Base-by-base conservation (phyloP, 1,140 invertebrate genomes). In the Hesperophylax magnus region DNA sequence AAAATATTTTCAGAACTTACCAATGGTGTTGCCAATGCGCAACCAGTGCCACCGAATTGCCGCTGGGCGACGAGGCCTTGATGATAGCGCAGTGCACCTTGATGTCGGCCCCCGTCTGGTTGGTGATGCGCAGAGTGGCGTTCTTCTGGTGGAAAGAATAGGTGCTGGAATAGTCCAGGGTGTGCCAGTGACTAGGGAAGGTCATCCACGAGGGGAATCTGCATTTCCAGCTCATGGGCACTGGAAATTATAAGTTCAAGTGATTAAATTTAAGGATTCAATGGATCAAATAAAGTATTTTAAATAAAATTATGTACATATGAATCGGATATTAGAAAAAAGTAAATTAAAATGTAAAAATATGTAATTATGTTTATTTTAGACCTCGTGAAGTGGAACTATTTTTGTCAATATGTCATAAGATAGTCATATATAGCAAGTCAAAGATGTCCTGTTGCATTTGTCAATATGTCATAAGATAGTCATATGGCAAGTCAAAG, bases 201-300 rank as follows among this genome's bases (percentile, higher is more conserved):
- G 92, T 92, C 86, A 95, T 88, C 94, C 94, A 95, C 3, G 87
- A 85, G 0, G 94, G 94, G 85, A 93, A 94, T 80, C 92, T 92
- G 86, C 94, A 94, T 85, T 92, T 93, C 85, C 89, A 91, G 63
- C 89, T 87, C 8, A 92, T 88, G 80, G 92, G 90, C 61, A 92
- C 92, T 91, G 88, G 85, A 88, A 89, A 81, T 31, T 24, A 67
- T 39, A 8, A 47, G 3, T 47, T 1, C 39, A 47, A 14, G 39
- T 47, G 39, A 47, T 11, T 47, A 34, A 34, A 27, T 27, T 27
- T 27, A 27, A 27, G 27, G 27, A 27, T 27, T 27, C 2, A 27
- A 27, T 27, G 27, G 5, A 27, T 27, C 27, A 27, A 27, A n/a
- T 27, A 27, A 5, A 2, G 5, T 27, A 2, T 2, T 27, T 2